Conservation (phyloP, 2,113 vertebrate species). For the Chlorodrepanis virens region DNA sequence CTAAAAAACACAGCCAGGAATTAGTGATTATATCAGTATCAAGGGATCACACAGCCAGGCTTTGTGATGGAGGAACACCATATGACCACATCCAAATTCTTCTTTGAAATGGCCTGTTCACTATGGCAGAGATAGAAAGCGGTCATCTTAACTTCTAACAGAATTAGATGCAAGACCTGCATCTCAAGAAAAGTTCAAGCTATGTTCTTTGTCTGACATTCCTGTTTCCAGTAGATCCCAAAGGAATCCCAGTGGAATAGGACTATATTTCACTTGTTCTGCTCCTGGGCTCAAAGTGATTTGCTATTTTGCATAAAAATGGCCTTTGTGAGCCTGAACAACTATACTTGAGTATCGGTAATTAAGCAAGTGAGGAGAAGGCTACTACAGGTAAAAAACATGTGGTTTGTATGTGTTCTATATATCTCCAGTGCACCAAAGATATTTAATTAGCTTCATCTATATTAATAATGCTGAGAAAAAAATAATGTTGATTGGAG, state of each 20-base stretch:
- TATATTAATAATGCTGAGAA: background rate
- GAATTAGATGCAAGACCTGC: background rate
- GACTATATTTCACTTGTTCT: background rate
- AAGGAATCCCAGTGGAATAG: background rate
- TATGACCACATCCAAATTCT: rapidly evolving
- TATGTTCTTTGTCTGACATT: background rate
- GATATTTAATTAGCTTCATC: background rate
- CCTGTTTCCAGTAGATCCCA: background rate
- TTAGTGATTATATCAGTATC: background rate
- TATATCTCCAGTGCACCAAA: background rate
- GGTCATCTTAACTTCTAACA: background rate
- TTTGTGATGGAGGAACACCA: background rate
- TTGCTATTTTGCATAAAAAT: background rate
- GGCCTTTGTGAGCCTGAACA: background rate
- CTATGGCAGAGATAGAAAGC: background rate
- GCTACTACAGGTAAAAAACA: background rate
- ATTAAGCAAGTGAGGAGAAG: background rate
- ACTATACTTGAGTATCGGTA: background rate
- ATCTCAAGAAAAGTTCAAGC: background rate
- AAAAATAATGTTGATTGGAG: background rate
- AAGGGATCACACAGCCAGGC: background rate
- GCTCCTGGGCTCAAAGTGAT: background rate
- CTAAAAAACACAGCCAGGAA: background rate
- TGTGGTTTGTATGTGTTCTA: background rate
- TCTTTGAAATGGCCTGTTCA: background rate